These are phyloP conservation scores for Schizopygopsis pylzovi DNA, from an alignment of 2,797 vertebrate genomes.

Conservation along the genomic window DNA sequence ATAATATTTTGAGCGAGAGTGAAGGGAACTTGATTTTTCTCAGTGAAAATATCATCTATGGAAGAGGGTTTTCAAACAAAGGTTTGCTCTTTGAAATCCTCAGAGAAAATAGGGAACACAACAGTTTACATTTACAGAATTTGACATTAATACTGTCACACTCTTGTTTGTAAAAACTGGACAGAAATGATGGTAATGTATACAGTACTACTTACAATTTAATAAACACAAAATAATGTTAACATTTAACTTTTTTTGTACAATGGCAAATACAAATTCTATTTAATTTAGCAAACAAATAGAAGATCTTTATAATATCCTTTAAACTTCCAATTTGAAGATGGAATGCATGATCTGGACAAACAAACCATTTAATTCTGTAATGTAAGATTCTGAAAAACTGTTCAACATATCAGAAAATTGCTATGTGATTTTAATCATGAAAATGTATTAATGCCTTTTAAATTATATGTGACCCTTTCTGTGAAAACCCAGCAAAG, in stretches of 20 bases:
- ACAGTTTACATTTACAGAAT: neutral
- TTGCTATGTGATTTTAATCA: neutral
- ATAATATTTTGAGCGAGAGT: slow-evolving; percentile 22
- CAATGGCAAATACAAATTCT: neutral
- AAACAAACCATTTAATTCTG: neutral
- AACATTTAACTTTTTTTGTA: neutral
- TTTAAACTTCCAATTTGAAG: neutral
- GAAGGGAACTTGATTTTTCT: slow-evolving; percentile 27
- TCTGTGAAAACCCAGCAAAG: too few species aligned
- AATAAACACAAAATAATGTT: too few species aligned
- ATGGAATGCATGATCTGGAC: neutral
- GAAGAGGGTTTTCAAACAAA: neutral
- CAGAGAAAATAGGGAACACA: neutral
- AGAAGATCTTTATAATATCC: neutral
- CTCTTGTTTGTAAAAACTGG: neutral
- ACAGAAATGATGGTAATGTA: neutral
- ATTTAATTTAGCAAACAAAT: neutral
- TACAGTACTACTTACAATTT: too few species aligned
- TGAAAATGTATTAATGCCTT: neutral
- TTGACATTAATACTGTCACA: neutral
- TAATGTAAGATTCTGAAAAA: neutral
- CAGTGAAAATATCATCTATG: neutral
- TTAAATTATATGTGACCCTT: too few species aligned
- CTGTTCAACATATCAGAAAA: neutral
- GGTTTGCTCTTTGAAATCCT: neutral